A percentile compares a stretch with the other conserved stretches of the same genome.
These are phyloP conservation scores for Papilio polyxenes DNA, from an alignment of 1,140 invertebrate genomes.

Conservation along the genomic window DNA sequence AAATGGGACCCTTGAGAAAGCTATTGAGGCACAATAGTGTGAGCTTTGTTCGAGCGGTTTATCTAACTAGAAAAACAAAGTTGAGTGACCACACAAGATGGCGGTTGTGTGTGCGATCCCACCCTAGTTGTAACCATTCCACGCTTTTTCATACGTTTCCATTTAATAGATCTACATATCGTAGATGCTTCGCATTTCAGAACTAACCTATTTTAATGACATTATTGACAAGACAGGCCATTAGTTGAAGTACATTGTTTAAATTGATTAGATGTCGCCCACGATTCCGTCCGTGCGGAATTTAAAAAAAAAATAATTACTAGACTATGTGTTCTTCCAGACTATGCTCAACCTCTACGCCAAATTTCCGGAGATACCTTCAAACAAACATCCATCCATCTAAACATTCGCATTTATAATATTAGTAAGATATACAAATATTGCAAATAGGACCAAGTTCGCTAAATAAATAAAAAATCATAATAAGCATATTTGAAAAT, in stretches of 20 bases:
- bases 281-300: too few relatives aligned
- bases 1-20: slow-evolving; percentile 48
- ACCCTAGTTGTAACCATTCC: slow-evolving; percentile 40
- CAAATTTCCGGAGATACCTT: too few relatives aligned
- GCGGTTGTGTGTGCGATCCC: slow-evolving; percentile 53
- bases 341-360: too few relatives aligned
- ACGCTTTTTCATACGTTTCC: slow-evolving; percentile 22
- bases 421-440: too few relatives aligned
- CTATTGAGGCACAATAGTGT: slow-evolving; percentile 48
- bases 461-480: too few relatives aligned
- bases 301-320: too few relatives aligned
- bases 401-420: too few relatives aligned
- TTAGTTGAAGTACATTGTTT: neutral
- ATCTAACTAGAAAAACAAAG: slow-evolving; percentile 69
- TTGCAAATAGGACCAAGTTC: too few relatives aligned
- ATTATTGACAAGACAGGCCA: neutral
- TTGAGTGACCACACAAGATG: slow-evolving; percentile 66
- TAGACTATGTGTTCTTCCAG: too few relatives aligned
- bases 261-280: too few relatives aligned
- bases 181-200: slow-evolving; percentile 2
- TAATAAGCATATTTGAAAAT: too few relatives aligned
- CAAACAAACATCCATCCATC: too few relatives aligned
- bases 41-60: slow-evolving; percentile 53
- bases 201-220: slow-evolving; percentile 17
- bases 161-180: slow-evolving; percentile 27